Conservation (phyloP, 2,113 vertebrate species). For the Synodontis membranacea region DNA sequence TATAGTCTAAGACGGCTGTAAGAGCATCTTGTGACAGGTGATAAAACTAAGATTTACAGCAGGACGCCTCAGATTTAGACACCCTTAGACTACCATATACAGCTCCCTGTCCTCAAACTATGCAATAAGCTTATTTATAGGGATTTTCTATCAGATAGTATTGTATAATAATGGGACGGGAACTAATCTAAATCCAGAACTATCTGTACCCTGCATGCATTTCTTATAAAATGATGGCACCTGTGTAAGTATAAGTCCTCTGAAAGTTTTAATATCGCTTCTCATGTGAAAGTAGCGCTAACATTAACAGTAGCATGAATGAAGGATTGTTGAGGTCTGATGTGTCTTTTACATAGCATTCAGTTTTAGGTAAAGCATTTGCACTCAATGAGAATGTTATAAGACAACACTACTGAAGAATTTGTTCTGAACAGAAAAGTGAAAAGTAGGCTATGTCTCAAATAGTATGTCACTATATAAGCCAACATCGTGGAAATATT, state of each 20-base stretch:
- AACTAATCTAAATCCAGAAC: not conserved
- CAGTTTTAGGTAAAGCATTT: not conserved
- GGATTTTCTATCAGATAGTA: not conserved
- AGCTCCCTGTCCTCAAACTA: not conserved
- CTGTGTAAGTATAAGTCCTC: not conserved
- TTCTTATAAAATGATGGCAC: not conserved
- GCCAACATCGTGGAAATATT: not conserved
- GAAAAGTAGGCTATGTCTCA: not conserved
- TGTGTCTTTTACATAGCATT: not conserved
- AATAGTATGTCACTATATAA: not conserved
- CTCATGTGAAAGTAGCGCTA: not conserved
- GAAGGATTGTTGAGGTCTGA: not conserved
- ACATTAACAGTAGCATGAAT: not conserved
- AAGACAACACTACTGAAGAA: not conserved
- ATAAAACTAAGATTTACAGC: slow-evolving; percentile 69
- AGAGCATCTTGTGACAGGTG: slow-evolving; percentile 57
- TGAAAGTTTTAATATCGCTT: not conserved
- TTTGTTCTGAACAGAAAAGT: not conserved
- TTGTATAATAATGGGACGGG: not conserved
- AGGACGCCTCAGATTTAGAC: slow-evolving; percentile 31
- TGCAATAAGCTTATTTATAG: not conserved
- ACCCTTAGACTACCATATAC: slow-evolving; percentile 25
- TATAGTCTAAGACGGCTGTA: slow-evolving; percentile 42
- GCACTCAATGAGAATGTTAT: not conserved
- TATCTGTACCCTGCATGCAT: not conserved